Base-by-base conservation (phyloP, 1,140 invertebrate genomes). In the Drosophila triauraria region DNA sequence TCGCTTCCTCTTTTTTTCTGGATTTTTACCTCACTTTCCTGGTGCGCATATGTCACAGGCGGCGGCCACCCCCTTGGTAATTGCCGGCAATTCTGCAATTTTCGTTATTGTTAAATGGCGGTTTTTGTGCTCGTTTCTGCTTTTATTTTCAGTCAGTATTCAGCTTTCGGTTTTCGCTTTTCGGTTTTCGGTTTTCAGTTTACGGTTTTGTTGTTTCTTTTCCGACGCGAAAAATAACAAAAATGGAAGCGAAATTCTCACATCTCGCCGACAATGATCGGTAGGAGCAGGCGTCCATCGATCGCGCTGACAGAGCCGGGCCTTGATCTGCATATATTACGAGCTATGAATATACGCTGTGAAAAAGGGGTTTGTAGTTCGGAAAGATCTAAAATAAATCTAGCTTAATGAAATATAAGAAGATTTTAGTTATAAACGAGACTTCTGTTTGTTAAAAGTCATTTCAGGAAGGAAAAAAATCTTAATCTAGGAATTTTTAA, bases 41-140 rank as follows among this genome's bases (percentile, higher is more conserved):
- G 12, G 40, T 50, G 42, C 12, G 43, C 75, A 77, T 78, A 78
- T 78, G 75, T 78, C 75, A 78, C 78, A 53, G 40, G 62, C 62
- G 30, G n/a, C 38, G n/a, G 38, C 44, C 9, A 61, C 40, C 20
- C 56, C 53, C n/a, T 35, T 35, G 32, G 78, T 84, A 86, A 87
- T 87, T 88, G 83, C 79, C 59, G 80, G 77, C 84, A 87, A 88
- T 88, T 83, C 84, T 51, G 83, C 47, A 87, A 80, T 83, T 83
- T 88, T 77, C 80, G 71, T 80, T 79, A 75, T 86, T 85, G 82
- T 82, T 86, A 82, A 56, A 78, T 65, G 60, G 56, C 61, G 69
- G 50, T 67, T 64, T 80, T 78, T 30, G 42, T 51, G 27, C 56
- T 60, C 46, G 54, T 50, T 71, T 70, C 27, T n/a, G 53, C 40